Evolutionary conservation across 2,888 invertebrate species (phyloP).

Genomic region (Brachyptera risi): DNA sequence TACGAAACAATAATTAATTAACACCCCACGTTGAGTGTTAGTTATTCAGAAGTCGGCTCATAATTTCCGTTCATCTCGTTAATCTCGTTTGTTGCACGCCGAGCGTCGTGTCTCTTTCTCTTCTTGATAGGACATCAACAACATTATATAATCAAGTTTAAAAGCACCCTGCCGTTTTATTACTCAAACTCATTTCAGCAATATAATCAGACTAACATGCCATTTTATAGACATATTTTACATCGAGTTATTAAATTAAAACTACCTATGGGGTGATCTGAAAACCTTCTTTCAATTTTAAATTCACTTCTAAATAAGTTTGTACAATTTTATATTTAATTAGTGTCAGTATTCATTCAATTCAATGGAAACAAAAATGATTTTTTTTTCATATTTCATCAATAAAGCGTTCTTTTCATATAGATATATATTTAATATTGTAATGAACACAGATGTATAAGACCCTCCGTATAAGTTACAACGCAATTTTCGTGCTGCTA

Average conservation of each 20-base stretch:
- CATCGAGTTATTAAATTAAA: background rate
- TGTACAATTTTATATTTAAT: too few species aligned
- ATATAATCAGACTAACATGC: background rate
- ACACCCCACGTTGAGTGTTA: background rate
- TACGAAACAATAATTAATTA: background rate
- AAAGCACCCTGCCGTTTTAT: background rate
- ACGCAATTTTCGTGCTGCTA: conserved; percentile 19
- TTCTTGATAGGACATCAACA: background rate
- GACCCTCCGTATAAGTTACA: too few species aligned
- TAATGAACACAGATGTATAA: too few species aligned
- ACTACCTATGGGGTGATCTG: background rate
- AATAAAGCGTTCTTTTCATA: too few species aligned
- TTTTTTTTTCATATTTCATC: too few species aligned
- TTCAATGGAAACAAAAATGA: too few species aligned
- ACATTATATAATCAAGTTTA: background rate
- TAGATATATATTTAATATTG: too few species aligned
- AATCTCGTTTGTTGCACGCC: background rate
- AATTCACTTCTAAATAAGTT: too few species aligned
- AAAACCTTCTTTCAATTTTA: too few species aligned
- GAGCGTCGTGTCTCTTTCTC: background rate
- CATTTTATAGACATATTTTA: conserved; percentile 1
- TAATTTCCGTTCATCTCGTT: background rate
- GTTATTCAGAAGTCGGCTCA: too few species aligned
- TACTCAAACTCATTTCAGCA: background rate
- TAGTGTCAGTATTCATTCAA: too few species aligned